Evolutionary conservation across 2,113 vertebrate species (phyloP), one percentile per base, ranked within the genome.

Genomic region (Numenius arquata): DNA sequence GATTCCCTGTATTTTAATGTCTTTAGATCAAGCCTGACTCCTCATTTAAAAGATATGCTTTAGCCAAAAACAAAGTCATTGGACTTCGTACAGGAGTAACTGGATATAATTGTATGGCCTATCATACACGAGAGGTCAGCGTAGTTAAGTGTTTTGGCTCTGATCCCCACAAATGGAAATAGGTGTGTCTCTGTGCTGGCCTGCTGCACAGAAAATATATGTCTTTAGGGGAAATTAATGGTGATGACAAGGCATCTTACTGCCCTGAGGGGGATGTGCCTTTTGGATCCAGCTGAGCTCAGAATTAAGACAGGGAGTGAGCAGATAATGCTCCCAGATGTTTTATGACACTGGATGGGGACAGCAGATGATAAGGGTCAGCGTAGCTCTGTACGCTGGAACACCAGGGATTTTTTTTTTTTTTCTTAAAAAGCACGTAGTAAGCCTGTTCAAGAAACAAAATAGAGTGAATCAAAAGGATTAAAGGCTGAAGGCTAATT

Each of bases 1-100:
- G 73, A 95, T 95, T 96, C 96, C 96, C 94, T 87, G 65, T 75
- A 40, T 85, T 92, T 89, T 91, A 72, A 85, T 50, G 66, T 45
- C 87, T 82, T 85, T 40, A 94, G 66, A 68, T 91, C 91, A 91
- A 96, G 77, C 43, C 29, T 5, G 13, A 58, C 45, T 92, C 87
- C 66, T 96, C 77, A 82, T 93, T 92, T 94, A 65, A 93, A 93
- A 85, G 74, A 94, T 87, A 81, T 0, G 13, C 58, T 70, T 76
- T 41, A 93, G 95, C 94, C 91, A 97, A 93, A 95, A 90, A 8
- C 32, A 72, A 78, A 87, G 62, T 65, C 32, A 36, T 11, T 92
- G 89, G 73, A 92, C 52, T 75, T 85, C 1, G 8, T 43, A 91
- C 86, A 48, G 89, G 40, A 93, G 77, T 82, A 93, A 88, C 58